phyloP scores from a whole-genome alignment of 2,797 vertebrate species.

The Oreochromis grahami region DNA sequence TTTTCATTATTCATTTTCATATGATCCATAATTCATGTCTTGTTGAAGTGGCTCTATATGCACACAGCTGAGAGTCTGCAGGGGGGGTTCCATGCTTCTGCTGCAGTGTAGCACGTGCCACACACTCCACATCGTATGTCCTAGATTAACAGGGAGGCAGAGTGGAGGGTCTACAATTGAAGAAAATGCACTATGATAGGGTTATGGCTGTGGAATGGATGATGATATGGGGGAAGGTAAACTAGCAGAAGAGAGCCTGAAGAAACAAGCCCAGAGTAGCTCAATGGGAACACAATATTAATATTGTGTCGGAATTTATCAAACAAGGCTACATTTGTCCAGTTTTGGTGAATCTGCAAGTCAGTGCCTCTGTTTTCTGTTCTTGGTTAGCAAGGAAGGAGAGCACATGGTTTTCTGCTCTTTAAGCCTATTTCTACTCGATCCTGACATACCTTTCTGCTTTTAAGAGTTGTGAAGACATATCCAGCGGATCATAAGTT shows the following conservation, averaged over 20 bases:
- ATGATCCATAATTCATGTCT: conserved; percentile 64
- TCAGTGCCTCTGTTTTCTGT: not conserved
- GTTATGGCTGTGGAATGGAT: not conserved
- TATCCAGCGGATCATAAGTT: not conserved
- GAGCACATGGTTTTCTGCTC: not conserved
- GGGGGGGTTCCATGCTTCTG: conserved; percentile 2
- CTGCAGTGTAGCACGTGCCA: conserved; percentile 7
- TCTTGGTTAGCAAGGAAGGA: not conserved
- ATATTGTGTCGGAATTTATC: not conserved
- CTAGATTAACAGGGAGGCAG: conserved; percentile 22
- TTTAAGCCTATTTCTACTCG: not conserved
- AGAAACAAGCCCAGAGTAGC: not conserved
- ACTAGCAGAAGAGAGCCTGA: not conserved
- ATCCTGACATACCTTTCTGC: not conserved
- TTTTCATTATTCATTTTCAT: conserved; percentile 62
- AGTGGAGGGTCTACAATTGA: not conserved
- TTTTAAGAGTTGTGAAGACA: not conserved
- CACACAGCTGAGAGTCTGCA: not conserved
- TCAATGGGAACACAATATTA: not conserved
- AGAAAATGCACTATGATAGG: not conserved
- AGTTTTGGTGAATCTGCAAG: not conserved
- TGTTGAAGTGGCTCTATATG: conserved; percentile 29
- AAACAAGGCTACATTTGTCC: not conserved
- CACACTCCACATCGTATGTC: conserved; percentile 22
- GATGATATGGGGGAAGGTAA: not conserved